Conservation (phyloP, 2,888 invertebrate species). For the Scaptomyza tumidula region DNA sequence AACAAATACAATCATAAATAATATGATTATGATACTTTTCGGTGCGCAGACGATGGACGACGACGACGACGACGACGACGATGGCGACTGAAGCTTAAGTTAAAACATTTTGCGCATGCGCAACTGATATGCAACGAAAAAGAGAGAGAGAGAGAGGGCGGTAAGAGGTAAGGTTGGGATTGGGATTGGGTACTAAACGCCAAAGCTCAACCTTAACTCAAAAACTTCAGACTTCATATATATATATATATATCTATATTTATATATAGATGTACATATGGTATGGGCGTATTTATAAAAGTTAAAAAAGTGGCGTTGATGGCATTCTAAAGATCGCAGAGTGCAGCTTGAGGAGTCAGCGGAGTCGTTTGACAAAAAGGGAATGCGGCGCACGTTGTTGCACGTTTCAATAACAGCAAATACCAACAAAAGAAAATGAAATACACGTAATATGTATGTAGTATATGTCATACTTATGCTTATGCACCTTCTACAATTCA, state of each 20-base stretch:
- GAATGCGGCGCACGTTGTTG: constrained; percentile 58
- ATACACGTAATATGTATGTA: constrained; percentile 26
- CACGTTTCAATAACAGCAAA: constrained; percentile 45
- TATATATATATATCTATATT: not conserved
- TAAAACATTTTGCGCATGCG: constrained; percentile 49
- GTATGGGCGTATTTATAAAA: not conserved
- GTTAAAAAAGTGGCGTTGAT: constrained; percentile 36
- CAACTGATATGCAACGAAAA: constrained; percentile 14
- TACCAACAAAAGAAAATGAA: constrained; percentile 1
- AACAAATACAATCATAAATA: constrained; percentile 78
- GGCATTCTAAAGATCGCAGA: constrained; percentile 56
- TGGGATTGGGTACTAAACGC: not conserved
- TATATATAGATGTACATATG: not conserved
- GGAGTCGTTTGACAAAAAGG: constrained; percentile 62
- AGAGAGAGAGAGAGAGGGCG: not conserved
- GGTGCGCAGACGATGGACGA: constrained; percentile 19
- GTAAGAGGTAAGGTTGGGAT: not conserved
- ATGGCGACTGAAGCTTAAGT: constrained; percentile 14
- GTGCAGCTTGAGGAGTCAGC: constrained; percentile 17
- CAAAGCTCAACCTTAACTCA: not conserved
- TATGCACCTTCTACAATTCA: constrained; percentile 33
- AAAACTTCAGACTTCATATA: not conserved
- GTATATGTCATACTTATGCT: constrained; percentile 2
- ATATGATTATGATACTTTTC: constrained; percentile 76
- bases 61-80: constrained; percentile 18